Percentiles rank a stretch among this genome's conserved stretches.
These are phyloP conservation scores for Metopia argyrocephala DNA, from an alignment of 2,888 invertebrate species.

Conservation along the genomic window DNA sequence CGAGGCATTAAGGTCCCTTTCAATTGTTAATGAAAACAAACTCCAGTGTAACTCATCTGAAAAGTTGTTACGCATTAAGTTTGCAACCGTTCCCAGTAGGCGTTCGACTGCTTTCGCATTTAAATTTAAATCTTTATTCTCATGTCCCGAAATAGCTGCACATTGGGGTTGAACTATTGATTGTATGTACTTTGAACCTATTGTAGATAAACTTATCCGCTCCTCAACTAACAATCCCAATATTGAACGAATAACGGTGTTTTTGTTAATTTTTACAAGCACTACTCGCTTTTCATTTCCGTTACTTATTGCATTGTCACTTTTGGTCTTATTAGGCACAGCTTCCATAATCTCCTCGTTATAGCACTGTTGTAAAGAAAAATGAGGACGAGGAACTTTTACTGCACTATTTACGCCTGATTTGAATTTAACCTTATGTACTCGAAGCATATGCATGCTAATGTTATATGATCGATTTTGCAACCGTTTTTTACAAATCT, in stretches of 20 bases:
- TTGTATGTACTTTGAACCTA: constrained; percentile 32
- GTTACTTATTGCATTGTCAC: background rate
- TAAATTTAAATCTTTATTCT: constrained; percentile 23
- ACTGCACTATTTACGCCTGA: too few relatives aligned
- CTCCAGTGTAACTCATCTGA: constrained; percentile 50
- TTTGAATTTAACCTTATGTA: too few relatives aligned
- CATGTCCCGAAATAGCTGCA: constrained; percentile 33
- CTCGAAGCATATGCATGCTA: too few relatives aligned
- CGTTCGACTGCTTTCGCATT: constrained; percentile 7
- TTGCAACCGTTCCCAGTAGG: constrained; percentile 14
- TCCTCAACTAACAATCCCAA: constrained; percentile 55
- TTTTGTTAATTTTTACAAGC: constrained; percentile 32
- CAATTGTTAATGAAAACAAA: constrained; percentile 48
- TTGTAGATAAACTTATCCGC: constrained; percentile 14
- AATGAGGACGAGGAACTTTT: too few relatives aligned
- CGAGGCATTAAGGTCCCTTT: constrained; percentile 36
- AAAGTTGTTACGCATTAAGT: constrained; percentile 28
- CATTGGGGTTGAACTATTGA: constrained; percentile 27
- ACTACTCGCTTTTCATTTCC: too few relatives aligned
- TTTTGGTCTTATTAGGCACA: too few relatives aligned
- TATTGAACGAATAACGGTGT: constrained; percentile 16
- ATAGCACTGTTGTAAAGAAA: too few relatives aligned
- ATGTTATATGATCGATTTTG: background rate
- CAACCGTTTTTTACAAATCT: background rate
- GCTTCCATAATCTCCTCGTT: too few relatives aligned